Conservation (phyloP, 2,113 vertebrate species). For the Megalops atlanticus region DNA sequence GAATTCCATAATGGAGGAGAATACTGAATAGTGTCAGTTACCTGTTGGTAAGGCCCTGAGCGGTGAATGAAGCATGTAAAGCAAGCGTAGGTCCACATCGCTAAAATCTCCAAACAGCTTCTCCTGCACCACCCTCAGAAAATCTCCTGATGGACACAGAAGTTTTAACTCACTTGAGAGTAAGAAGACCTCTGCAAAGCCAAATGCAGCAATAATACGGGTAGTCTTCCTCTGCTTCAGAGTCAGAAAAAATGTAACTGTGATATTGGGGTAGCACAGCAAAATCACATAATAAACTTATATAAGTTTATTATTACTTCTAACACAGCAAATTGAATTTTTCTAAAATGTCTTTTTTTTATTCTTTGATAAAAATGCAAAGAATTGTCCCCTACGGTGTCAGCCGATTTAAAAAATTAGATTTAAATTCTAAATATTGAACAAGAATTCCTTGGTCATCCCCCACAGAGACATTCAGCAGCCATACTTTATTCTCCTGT, state of each 20-base stretch:
- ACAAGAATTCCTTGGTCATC: slow-evolving; percentile 42
- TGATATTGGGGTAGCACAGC: slow-evolving; percentile 10
- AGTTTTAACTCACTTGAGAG: background rate
- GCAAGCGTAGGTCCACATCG: background rate
- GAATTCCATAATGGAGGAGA: background rate
- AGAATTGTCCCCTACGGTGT: slow-evolving; percentile 36
- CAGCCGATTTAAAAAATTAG: slow-evolving; percentile 49
- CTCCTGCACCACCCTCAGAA: background rate
- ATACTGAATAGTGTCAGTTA: background rate
- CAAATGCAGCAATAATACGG: slow-evolving; percentile 8
- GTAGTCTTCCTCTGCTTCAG: slow-evolving; percentile 1
- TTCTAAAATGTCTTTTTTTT: slow-evolving; percentile 21
- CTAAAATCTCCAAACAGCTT: background rate
- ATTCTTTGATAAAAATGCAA: slow-evolving; percentile 44
- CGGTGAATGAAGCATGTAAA: background rate
- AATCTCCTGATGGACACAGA: background rate
- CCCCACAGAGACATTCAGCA: slow-evolving; percentile 47
- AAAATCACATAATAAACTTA: slow-evolving; percentile 10
- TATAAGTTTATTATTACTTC: slow-evolving; percentile 26
- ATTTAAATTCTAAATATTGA: slow-evolving; percentile 56
- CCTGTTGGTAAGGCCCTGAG: background rate
- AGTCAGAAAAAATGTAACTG: background rate
- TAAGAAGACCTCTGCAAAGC: background rate
- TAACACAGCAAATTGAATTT: slow-evolving; percentile 27
- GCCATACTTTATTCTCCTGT: slow-evolving; percentile 54